Conservation (phyloP, 23 tunicate species). For the Corella eumyota region DNA sequence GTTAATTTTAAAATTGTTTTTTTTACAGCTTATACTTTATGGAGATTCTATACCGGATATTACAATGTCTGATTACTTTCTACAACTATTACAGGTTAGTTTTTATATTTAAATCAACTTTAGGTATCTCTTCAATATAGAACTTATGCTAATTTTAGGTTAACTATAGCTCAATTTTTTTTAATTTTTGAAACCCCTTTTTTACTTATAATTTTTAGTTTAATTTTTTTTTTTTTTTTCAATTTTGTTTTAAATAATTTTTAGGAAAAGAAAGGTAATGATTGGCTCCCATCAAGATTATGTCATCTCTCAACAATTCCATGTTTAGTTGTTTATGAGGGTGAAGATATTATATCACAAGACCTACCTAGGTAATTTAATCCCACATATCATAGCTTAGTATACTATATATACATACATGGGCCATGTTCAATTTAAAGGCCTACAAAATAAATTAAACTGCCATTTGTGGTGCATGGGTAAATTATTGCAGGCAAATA, state of each 20-base stretch:
- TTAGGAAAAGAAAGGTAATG: background rate
- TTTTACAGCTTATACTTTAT: constrained; percentile 21
- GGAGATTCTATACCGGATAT: background rate
- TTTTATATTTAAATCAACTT: background rate
- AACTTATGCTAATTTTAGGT: too few relatives aligned
- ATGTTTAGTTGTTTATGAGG: constrained; percentile 47
- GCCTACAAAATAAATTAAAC: too few relatives aligned
- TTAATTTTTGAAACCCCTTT: background rate
- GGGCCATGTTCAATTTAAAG: too few relatives aligned
- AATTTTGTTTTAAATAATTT: background rate
- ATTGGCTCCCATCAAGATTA: constrained; percentile 54
- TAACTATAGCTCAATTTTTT: background rate
- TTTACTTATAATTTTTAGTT: too few relatives aligned
- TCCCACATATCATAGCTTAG: background rate
- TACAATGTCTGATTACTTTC: constrained; percentile 20
- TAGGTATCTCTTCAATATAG: background rate
- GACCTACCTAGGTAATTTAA: constrained; percentile 33
- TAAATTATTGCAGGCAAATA: too few relatives aligned
- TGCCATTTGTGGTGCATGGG: too few relatives aligned
- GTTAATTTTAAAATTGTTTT: background rate
- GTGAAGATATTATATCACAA: constrained; percentile 21
- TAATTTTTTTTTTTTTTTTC: background rate
- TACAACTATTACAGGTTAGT: constrained; percentile 16
- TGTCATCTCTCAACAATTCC: constrained; percentile 44
- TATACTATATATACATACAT: background rate